phyloP scores from a whole-genome alignment of 2,797 vertebrate species.

The Gymnoscopelus braueri region DNA sequence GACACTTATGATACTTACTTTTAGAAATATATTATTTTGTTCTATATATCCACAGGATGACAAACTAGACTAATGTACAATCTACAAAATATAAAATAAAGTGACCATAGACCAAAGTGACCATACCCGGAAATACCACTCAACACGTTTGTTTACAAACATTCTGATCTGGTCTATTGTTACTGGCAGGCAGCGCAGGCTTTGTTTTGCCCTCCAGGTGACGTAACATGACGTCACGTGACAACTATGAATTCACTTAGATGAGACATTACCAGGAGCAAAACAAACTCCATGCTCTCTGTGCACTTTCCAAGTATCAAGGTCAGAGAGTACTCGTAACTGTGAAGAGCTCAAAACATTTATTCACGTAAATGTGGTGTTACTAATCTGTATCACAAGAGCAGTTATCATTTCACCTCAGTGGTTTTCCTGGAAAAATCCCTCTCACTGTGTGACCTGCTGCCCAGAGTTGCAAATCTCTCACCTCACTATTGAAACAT shows the following conservation, averaged over 20 bases:
- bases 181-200: no score
- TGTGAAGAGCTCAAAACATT: constrained; percentile 53
- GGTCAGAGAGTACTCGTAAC: constrained; percentile 66
- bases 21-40: no score
- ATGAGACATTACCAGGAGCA: not conserved
- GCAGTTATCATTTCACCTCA: constrained; percentile 58
- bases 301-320: constrained; percentile 33
- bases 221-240: no score
- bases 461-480: not conserved
- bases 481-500: constrained; percentile 9
- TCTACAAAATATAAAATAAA: no score
- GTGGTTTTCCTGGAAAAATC: constrained; percentile 52
- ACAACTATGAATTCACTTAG: not conserved
- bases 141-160: no score
- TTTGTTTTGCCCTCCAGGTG: no score
- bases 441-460: constrained; percentile 21
- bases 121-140: no score
- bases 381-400: constrained; percentile 68
- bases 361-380: constrained; percentile 43
- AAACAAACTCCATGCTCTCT: constrained; percentile 27
- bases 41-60: no score
- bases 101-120: no score
- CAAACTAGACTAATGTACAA: no score
- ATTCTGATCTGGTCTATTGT: no score
- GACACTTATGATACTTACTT: no score